Percentiles rank a stretch among this genome's conserved stretches.
Conservation (phyloP, 1,140 invertebrate genomes). For the Megalopta genalis region DNA sequence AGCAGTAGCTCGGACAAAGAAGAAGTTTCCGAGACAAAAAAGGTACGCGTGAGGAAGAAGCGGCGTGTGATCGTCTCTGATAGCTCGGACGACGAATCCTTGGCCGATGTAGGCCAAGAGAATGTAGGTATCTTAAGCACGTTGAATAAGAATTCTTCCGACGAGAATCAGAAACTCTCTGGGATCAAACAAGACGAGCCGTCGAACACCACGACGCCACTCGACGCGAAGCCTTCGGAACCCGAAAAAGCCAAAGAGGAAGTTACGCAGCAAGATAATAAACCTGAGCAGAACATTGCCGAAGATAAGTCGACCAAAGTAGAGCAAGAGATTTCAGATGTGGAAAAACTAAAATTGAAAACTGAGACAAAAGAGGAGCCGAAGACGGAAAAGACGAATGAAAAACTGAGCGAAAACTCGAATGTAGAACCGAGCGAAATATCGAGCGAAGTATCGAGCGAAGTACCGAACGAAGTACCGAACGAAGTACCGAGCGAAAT, state of each 20-base stretch:
- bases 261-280: too few relatives aligned
- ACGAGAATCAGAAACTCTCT: neutral
- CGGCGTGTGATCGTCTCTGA: conserved; percentile 69
- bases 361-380: neutral
- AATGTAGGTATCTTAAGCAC: conserved; percentile 42
- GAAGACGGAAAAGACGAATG: too few relatives aligned
- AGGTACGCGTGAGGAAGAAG: conserved; percentile 56
- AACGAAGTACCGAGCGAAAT: too few relatives aligned
- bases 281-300: neutral
- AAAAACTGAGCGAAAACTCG: too few relatives aligned
- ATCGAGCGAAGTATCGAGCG: too few relatives aligned
- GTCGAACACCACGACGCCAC: too few relatives aligned
- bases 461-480: too few relatives aligned
- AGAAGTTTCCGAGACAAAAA: conserved; percentile 58
- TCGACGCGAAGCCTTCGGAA: neutral
- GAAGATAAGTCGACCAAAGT: neutral
- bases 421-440: too few relatives aligned
- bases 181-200: too few relatives aligned
- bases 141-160: neutral
- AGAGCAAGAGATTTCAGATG: neutral
- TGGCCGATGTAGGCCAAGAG: conserved; percentile 45
- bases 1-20: conserved; percentile 61
- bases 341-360: neutral
- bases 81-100: conserved; percentile 72
- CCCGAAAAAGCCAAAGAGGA: neutral